Evolutionary conservation across 2,888 invertebrate genomes (phyloP), one percentile per base, ranked within the genome.

Genomic region (Machimus rusticus): DNA sequence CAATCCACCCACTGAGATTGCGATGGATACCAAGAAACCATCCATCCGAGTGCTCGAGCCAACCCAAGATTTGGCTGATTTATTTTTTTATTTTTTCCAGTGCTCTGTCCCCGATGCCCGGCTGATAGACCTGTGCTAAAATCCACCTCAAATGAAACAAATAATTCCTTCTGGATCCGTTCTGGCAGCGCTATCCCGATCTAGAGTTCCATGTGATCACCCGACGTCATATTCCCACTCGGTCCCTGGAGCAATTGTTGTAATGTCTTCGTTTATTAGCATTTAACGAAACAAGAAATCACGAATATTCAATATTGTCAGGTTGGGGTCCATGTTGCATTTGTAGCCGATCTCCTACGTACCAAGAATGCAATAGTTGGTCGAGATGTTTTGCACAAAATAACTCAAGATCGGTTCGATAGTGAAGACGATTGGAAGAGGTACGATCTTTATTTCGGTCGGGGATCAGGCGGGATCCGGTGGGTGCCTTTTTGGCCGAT

Each of bases 281-380:
- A 87, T 87, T 87, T 82, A 87, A 87, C 87, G 82, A 84, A 87
- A 87, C 84, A 87, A 87, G 87, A 87, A 87, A 87, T 87, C 87
- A 87, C 87, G 87, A 87, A 87, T 87, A 87, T 87, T 81, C 81
- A 87, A 87, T 87, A 84, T 87, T 87, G 87, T 87, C 84, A 87
- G 82, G 82, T 39, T 28, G 46, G 31, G 39, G 74, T n/a, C 84
- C 78, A 79, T 87, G 87, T 87, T 79, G 74, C 81, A 57, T 46
- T 74, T 81, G 81, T 78, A 78, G 39, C 86, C 77, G 23, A 2
- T 81, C 87, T 87, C 78, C 87, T 57, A 78, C 79, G 79, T 87
- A 87, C 74, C 19, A 6, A 23, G 31, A 37, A n/a, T 57, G 37
- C 34, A 37, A 28, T 37, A 31, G 77, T 76, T 76, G 39, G 55